Evolutionary conservation across 2,113 vertebrate species (phyloP).

Genomic region (Hiodon alosoides): DNA sequence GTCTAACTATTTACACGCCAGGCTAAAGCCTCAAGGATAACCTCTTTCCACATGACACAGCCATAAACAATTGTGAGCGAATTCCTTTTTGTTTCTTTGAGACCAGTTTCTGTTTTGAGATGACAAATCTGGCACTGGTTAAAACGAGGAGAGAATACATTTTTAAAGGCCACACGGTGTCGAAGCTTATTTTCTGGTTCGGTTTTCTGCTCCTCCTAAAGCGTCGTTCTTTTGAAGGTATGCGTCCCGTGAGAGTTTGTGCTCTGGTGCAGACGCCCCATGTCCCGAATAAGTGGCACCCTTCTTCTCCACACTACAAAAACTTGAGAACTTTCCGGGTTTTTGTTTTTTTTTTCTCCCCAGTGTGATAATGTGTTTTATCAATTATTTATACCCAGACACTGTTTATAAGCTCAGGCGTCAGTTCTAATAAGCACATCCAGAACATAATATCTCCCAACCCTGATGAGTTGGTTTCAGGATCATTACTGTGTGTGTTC

Average conservation of each 20-base stretch:
- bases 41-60: slow-evolving; percentile 56
- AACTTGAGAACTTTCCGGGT: neutral
- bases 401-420: slow-evolving; percentile 39
- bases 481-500: slow-evolving; percentile 21
- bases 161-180: slow-evolving; percentile 9
- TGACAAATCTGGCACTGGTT: slow-evolving; percentile 62
- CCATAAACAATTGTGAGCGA: slow-evolving; percentile 60
- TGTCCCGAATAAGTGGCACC: neutral
- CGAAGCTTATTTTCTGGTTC: slow-evolving; percentile 16
- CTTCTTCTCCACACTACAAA: neutral
- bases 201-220: neutral
- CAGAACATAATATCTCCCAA: slow-evolving; percentile 34
- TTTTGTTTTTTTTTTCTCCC: neutral
- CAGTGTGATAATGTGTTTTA: slow-evolving; percentile 31
- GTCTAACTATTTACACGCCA: slow-evolving; percentile 69
- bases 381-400: slow-evolving; percentile 49
- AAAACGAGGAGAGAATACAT: slow-evolving; percentile 50
- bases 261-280: neutral
- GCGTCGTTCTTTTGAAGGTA: slow-evolving; percentile 1
- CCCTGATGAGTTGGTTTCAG: slow-evolving; percentile 36
- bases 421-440: slow-evolving; percentile 19
- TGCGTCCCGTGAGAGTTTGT: slow-evolving; percentile 4
- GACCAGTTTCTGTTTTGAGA: slow-evolving; percentile 50
- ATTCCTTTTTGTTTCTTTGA: slow-evolving; percentile 52
- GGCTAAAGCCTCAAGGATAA: slow-evolving; percentile 68